Evolutionary conservation across 2,113 vertebrate species (phyloP), one percentile per base, ranked within the genome.

Genomic region (Cheilinus undulatus): DNA sequence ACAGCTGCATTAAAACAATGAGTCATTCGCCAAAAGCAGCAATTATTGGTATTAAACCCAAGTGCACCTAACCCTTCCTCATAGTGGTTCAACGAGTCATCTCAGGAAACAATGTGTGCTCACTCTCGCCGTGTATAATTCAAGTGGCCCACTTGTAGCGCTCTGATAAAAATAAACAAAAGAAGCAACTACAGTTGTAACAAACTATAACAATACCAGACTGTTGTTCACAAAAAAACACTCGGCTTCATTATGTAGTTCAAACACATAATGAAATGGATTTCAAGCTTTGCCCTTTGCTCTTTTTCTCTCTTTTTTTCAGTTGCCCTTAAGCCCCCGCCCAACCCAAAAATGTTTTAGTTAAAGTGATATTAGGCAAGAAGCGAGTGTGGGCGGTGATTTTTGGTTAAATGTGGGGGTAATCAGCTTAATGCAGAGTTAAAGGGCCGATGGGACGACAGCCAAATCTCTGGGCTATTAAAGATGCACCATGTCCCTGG

Each of bases 391-490:
- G 85, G 86, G 86, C 51, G 78, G 89, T 81, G 88, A 79, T 84
- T 88, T 90, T 91, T 90, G 86, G 88, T 89, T 89, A 89, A 91
- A 91, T 90, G 91, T 90, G 85, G 78, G 88, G 78, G 86, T 93
- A 93, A 94, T 94, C 92, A 92, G 92, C 91, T 93, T 94, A 93
- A 91, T 92, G 91, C 86, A 87, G 91, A 93, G 90, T 89, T 93
- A 93, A 93, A 92, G 90, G 88, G 74, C 88, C 48, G 74, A 86
- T 89, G 91, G 92, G 92, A 90, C 32, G 69, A 46, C 20, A 43
- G 91, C 92, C 92, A 94, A 93, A 92, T 92, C 91, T 87, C 84
- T 81, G 51, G 83, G 89, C 88, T 93, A 92, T 91, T 90, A 91
- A 92, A 87, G 81, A 76, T 71, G 61, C 83, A 68, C 84, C 71